Evolutionary conservation across 2,888 invertebrate species (phyloP), one percentile per base, ranked within the genome.

Genomic region (Tetragonula carbonaria): DNA sequence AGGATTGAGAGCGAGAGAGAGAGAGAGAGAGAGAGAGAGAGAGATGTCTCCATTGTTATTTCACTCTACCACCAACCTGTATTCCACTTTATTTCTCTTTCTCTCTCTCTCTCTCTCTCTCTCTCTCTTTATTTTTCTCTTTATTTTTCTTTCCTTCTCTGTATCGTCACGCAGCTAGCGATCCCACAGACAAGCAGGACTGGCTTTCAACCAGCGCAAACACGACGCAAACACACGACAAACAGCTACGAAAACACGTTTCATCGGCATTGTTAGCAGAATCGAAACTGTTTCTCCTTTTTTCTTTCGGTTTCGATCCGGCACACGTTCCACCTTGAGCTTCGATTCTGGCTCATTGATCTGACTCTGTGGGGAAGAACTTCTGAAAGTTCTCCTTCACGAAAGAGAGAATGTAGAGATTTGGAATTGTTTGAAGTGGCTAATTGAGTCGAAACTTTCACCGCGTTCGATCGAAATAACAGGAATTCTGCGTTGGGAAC

Each of bases 201-300:
- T 50, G 74, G 38, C 70, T 80, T 71, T 33, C 63, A 65, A 82
- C 51, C 80, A 80, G 80, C 66, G 28, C 63, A 80, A 82, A 82
- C 80, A 59, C 23, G 70, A 45, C 45, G 8, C 45, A 0, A 33
- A 66, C 70, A 74, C 51, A 68, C 16, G 63, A 74, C 51, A 65
- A 62, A 71, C 63, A 80, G 38, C 53, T 23, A 18, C 21, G 21
- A 28, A 18, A 51, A 66, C 57, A 18, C 5, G 57, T 66, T 71
- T 71, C 33, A 59, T 33, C 38, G 21, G 33, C 28, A 33, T 28
- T 59, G 50, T 70, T 74, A 79, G 14, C 33, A 16, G 45, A 55
- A n/a, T 65, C 14, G 6, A 23, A 28, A 57, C 16, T 18, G 14
- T 59, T 59, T n/a, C 23, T 45, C 11, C 8, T 8, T 2, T 1